phyloP scores from a whole-genome alignment of 2,797 vertebrate genomes.

The Merluccius polli region DNA sequence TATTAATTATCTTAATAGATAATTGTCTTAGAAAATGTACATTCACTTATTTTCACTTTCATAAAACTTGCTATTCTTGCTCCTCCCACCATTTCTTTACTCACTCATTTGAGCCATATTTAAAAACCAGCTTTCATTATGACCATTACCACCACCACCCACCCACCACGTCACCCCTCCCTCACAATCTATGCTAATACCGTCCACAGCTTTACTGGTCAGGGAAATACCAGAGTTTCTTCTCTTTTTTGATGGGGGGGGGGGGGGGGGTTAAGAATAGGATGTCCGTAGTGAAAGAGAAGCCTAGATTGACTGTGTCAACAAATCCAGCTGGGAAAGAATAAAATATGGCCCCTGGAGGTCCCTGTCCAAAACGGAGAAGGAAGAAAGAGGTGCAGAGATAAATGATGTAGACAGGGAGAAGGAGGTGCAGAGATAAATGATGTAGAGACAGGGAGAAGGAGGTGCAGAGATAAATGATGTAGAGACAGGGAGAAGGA shows the following conservation, averaged over 20 bases:
- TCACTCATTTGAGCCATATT: conserved; percentile 74
- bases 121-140: conserved; percentile 85
- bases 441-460: conserved; percentile 78
- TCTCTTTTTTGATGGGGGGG: conserved; percentile 32
- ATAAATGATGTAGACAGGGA: conserved; percentile 79
- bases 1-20: not conserved
- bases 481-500: conserved; percentile 75
- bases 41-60: not conserved
- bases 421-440: conserved; percentile 77
- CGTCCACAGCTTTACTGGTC: conserved; percentile 93
- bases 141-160: conserved; percentile 40
- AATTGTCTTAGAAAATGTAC: not conserved
- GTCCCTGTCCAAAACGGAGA: conserved; percentile 61
- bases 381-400: conserved; percentile 73
- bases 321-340: conserved; percentile 93
- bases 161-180: conserved; percentile 1
- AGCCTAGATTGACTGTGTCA: conserved; percentile 87
- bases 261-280: conserved; percentile 51
- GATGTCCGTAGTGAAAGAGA: conserved; percentile 71
- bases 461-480: conserved; percentile 79
- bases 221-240: conserved; percentile 58
- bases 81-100: conserved; percentile 51
- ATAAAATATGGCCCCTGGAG: conserved; percentile 79
- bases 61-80: not conserved
- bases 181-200: conserved; percentile 85